A percentile compares a stretch with the other conserved stretches of the same genome.
These are phyloP conservation scores for Synanthedon andrenaeformis DNA, from an alignment of 2,888 invertebrate genomes.

Conservation along the genomic window DNA sequence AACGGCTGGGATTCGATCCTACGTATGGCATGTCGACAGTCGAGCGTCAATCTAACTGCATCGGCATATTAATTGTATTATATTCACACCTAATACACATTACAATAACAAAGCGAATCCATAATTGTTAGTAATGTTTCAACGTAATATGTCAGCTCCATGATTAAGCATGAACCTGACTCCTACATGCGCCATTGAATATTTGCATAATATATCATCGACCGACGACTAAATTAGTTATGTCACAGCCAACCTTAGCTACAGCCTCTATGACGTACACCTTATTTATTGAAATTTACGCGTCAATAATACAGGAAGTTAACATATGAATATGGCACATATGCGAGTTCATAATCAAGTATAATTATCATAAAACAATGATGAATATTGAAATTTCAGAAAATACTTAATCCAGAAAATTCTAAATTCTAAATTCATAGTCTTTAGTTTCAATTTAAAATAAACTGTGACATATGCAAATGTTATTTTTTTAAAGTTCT, in stretches of 20 bases:
- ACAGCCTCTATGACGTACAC: neutral
- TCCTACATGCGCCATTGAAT: conserved; percentile 31
- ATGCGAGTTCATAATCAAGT: no score
- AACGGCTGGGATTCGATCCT: neutral
- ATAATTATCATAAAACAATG: no score
- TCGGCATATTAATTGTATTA: neutral
- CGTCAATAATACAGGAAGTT: no score
- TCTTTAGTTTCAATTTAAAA: no score
- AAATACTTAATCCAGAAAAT: no score
- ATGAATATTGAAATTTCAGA: no score
- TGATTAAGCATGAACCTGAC: conserved; percentile 8
- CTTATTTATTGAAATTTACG: no score
- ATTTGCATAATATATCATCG: conserved; percentile 20
- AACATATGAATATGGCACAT: no score
- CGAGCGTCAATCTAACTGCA: no score
- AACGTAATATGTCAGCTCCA: conserved; percentile 1
- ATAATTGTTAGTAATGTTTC: conserved; percentile 12
- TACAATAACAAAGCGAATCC: conserved; percentile 15
- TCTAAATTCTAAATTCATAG: no score
- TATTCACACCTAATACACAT: conserved; percentile 1
- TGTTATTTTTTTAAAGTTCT: no score
- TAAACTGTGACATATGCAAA: no score
- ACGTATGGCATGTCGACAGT: neutral
- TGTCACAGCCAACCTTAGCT: conserved; percentile 33
- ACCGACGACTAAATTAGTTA: conserved; percentile 15